These are phyloP conservation scores for Vanessa atalanta DNA, from an alignment of 1,140 invertebrate species.

Conservation along the genomic window DNA sequence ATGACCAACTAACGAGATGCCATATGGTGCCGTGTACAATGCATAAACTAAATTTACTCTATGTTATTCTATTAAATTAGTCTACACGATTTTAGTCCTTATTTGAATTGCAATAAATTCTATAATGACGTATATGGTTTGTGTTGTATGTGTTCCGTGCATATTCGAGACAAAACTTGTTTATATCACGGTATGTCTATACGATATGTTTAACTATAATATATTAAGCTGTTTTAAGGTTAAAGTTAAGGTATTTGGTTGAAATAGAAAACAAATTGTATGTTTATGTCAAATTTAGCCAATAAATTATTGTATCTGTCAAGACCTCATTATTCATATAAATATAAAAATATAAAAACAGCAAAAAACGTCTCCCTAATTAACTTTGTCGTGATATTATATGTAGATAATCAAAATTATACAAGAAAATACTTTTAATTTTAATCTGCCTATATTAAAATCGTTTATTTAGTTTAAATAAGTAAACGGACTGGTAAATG, in stretches of 20 bases:
- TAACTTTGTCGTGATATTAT: too few species aligned
- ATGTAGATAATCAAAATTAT: too few species aligned
- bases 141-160: constrained; percentile 6
- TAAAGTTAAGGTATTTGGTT: neutral
- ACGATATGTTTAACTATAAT: constrained; percentile 33
- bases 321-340: too few species aligned
- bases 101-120: neutral
- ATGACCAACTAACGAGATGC: constrained; percentile 60
- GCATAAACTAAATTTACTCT: neutral
- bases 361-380: too few species aligned
- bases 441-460: too few species aligned
- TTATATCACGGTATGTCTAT: constrained; percentile 37
- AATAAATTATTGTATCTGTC: too few species aligned
- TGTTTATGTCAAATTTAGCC: neutral
- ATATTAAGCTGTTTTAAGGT: constrained; percentile 13
- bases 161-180: constrained; percentile 39
- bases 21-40: constrained; percentile 43
- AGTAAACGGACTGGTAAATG: too few species aligned
- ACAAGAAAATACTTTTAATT: too few species aligned
- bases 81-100: neutral
- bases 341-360: too few species aligned
- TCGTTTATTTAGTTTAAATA: too few species aligned
- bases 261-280: neutral
- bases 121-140: neutral
- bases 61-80: neutral